Evolutionary conservation across 2,888 invertebrate species (phyloP).

Genomic region (Pollenia labialis): DNA sequence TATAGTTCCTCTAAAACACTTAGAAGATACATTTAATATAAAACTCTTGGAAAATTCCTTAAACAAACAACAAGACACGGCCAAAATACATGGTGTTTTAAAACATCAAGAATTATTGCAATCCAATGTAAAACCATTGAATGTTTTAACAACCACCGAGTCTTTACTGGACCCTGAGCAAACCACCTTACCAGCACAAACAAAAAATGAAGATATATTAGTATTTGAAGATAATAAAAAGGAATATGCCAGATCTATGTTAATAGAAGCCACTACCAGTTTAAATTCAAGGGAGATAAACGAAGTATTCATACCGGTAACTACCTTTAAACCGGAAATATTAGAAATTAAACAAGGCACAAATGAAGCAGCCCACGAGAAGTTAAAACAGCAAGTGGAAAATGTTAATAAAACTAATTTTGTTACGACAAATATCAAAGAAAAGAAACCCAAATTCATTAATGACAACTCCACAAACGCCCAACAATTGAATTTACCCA

Average conservation of each 20-base stretch:
- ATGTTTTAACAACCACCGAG: background rate
- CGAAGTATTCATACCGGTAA: background rate
- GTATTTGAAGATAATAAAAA: conserved; percentile 34
- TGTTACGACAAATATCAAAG: conserved; percentile 46
- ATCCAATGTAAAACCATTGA: background rate
- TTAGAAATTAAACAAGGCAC: conserved; percentile 21
- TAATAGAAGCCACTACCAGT: conserved; percentile 17
- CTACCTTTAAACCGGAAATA: conserved; percentile 27
- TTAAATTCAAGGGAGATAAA: background rate
- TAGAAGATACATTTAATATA: background rate
- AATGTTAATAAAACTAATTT: background rate
- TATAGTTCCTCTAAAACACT: background rate
- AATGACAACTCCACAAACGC: conserved; percentile 80
- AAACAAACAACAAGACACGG: background rate
- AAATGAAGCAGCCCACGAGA: background rate
- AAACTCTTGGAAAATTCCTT: background rate
- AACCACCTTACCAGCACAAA: background rate
- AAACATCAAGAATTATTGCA: background rate
- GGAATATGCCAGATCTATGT: conserved; percentile 53
- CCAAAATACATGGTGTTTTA: conserved; percentile 31
- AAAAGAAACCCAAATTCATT: conserved; percentile 81
- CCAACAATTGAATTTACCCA: conserved; percentile 80
- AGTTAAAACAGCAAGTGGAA: background rate
- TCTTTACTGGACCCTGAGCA: background rate
- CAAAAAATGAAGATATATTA: background rate